Evolutionary conservation across 2,797 vertebrate genomes (phyloP).

Genomic region (Micromesistius poutassou): DNA sequence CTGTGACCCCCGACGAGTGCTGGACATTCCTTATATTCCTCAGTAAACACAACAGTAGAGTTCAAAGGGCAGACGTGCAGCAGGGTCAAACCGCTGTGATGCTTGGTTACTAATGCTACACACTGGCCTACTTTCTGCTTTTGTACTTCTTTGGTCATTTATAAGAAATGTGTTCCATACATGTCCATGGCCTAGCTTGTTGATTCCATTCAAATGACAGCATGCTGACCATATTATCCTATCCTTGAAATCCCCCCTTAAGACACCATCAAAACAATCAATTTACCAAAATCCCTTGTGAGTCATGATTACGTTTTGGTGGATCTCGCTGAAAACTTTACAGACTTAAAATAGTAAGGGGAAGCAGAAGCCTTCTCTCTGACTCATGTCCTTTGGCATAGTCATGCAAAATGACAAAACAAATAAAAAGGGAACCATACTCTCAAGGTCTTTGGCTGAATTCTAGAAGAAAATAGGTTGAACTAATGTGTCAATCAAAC

Average conservation of each 20-base stretch:
- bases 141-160: background rate
- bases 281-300: background rate
- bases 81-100: background rate
- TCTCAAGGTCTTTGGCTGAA: background rate
- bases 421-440: background rate
- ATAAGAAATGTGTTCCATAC: constrained; percentile 2
- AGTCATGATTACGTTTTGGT: background rate
- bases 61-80: constrained; percentile 26
- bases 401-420: background rate
- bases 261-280: background rate
- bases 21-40: constrained; percentile 2
- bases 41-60: constrained; percentile 18
- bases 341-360: background rate
- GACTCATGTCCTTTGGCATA: background rate
- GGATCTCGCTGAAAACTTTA: background rate
- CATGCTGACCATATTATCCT: background rate
- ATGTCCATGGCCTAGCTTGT: background rate
- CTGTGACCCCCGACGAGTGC: background rate
- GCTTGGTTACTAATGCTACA: background rate
- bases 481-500: background rate
- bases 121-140: constrained; percentile 16
- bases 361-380: background rate
- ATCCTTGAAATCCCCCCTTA: background rate
- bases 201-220: background rate
- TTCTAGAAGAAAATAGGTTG: background rate